A percentile compares a stretch with the other conserved stretches of the same genome.
Evolutionary conservation across 2,797 vertebrate species (phyloP).

Genomic region (Halcyon smyrnensis): DNA sequence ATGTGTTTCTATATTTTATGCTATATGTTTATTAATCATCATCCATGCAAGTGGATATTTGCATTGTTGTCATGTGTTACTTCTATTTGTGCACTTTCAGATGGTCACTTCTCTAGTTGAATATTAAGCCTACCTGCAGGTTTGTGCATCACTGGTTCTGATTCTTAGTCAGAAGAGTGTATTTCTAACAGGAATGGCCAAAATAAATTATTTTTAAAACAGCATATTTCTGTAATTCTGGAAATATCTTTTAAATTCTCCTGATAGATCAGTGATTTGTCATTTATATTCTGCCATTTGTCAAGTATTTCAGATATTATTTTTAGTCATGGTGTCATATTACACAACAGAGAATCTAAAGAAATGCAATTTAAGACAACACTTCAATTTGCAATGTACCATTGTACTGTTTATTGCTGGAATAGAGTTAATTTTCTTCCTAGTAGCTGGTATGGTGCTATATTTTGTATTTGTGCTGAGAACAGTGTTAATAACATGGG

Average conservation of each 20-base stretch:
- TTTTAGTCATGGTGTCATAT: background rate
- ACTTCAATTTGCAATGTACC: background rate
- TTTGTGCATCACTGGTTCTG: background rate
- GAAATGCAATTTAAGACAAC: background rate
- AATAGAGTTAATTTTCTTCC: background rate
- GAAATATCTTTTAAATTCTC: background rate
- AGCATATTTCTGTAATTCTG: background rate
- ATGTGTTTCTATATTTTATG: background rate
- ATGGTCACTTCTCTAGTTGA: background rate
- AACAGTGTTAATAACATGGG: background rate
- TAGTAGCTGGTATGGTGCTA: background rate
- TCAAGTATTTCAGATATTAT: background rate
- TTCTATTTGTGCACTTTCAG: background rate
- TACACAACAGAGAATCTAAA: background rate
- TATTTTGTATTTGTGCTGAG: background rate
- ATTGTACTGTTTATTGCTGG: fast-evolving
- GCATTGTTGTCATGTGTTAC: fast-evolving
- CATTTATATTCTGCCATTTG: background rate
- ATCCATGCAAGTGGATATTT: background rate
- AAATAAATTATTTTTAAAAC: background rate
- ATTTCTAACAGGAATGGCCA: background rate
- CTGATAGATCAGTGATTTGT: background rate
- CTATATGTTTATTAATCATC: background rate
- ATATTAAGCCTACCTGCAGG: background rate
- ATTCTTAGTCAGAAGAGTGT: background rate